Base-by-base conservation (phyloP, 2,113 vertebrate genomes). In the Ammospiza nelsoni region DNA sequence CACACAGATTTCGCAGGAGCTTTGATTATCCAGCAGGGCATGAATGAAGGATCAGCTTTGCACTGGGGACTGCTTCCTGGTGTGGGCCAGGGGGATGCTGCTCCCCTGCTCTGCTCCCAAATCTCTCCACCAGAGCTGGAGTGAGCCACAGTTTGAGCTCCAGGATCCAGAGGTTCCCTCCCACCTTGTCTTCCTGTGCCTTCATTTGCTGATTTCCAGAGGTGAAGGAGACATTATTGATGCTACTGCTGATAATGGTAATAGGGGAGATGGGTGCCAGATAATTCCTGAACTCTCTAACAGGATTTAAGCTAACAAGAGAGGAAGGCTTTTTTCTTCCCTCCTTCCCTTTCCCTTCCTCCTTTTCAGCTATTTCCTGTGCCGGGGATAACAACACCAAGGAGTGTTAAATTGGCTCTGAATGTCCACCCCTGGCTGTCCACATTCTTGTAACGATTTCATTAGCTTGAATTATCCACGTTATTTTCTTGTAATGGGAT, bases 401-500 rank as follows among this genome's bases (percentile, higher is more conserved):
- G 97, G 96, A 97, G 90, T 97, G 96, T 95, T 97, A 96, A 96
- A 97, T 97, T 95, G 97, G 94, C 89, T 96, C 97, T 97, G 96
- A 97, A 96, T 96, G 95, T 96, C 97, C 97, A 98, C 97, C 97
- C 97, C 97, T 97, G 97, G 96, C 98, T 96, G 97, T 93, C 97
- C 94, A 90, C 95, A 94, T 97, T 96, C 97, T 98, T 95, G 92
- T 97, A 97, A 98, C 96, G 94, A 97, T 98, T 98, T 97, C 98
- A 98, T 98, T 98, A 98, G 97, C 97, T 94, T 97, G 96, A 98
- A 98, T 98, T 97, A 97, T 96, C 97, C 97, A 97, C 95, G 97
- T 98, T 98, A 98, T 98, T 98, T 98, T 97, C 97, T 96, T 94
- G 96, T 97, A 98, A 98, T 97, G 97, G 97, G 97, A 98, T 98